A percentile compares a stretch with the other conserved stretches of the same genome.
Evolutionary conservation across 30 jellyfish, hydroid and myxozoan genomes (phyloP).

Genomic region (Aurelia sp.): DNA sequence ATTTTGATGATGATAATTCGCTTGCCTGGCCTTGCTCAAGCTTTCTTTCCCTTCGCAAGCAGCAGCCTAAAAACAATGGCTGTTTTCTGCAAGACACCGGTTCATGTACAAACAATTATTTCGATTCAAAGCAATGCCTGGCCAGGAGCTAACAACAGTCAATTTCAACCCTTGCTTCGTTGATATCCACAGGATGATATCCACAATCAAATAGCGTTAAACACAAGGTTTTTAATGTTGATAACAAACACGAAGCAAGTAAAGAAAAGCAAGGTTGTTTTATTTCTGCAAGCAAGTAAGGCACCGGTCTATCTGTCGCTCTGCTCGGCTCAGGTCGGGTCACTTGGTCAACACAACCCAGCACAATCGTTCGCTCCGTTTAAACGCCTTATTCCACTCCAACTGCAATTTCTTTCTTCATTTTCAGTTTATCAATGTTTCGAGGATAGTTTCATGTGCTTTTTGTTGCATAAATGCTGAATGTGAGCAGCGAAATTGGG

Average conservation of each 20-base stretch:
- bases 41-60: background rate
- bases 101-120: background rate
- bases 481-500: constrained; percentile 39
- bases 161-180: background rate
- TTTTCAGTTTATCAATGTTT: background rate
- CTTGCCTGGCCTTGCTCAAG: background rate
- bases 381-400: background rate
- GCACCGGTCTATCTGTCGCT: constrained; percentile 33
- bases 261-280: background rate
- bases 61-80: constrained; percentile 35
- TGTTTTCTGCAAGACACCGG: constrained; percentile 21
- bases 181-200: no score
- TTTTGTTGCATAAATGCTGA: constrained; percentile 29
- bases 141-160: background rate
- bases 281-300: background rate
- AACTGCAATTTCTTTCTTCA: background rate
- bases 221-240: background rate
- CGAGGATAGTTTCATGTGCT: background rate
- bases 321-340: no score
- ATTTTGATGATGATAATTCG: background rate
- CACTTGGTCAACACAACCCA: background rate
- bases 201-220: background rate
- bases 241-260: background rate
- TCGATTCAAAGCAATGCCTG: background rate
- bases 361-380: background rate